phyloP scores from a whole-genome alignment of 2,797 vertebrate species.

The Dicrostonyx torquatus region DNA sequence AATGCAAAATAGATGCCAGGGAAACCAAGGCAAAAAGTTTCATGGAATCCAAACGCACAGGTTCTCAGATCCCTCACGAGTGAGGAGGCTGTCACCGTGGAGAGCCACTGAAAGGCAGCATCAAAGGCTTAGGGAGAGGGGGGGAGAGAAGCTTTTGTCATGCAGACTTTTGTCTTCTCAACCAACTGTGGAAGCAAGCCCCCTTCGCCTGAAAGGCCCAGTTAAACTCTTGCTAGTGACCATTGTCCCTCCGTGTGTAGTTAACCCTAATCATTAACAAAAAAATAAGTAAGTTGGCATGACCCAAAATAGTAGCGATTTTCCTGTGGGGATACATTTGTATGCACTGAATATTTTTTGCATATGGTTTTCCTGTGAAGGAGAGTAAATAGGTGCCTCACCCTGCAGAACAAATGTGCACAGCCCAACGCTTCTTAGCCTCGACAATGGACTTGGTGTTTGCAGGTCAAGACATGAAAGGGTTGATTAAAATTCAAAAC shows the following conservation, averaged over 20 bases:
- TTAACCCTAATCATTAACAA: constrained; percentile 71
- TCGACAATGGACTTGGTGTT: background rate
- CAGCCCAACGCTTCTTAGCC: background rate
- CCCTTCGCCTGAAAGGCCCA: constrained; percentile 50
- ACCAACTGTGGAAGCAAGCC: constrained; percentile 67
- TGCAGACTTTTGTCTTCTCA: constrained; percentile 62
- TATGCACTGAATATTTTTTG: constrained; percentile 25
- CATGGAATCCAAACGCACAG: constrained; percentile 67
- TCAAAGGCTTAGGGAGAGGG: constrained; percentile 70
- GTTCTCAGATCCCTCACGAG: constrained; percentile 76
- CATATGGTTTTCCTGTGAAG: background rate
- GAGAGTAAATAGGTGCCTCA: background rate
- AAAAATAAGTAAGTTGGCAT: constrained; percentile 64
- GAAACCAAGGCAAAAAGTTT: constrained; percentile 79
- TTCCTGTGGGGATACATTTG: constrained; percentile 2
- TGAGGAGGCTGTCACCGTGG: constrained; percentile 60
- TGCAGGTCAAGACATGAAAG: background rate
- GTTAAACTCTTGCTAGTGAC: constrained; percentile 73
- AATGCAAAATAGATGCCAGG: constrained; percentile 84
- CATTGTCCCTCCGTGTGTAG: constrained; percentile 61
- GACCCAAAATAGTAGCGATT: constrained; percentile 54
- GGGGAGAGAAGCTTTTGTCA: constrained; percentile 62
- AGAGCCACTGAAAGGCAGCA: constrained; percentile 70
- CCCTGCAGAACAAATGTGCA: background rate
- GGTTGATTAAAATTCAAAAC: constrained; percentile 37